Base-by-base conservation (phyloP, 2,888 invertebrate species). In the Anticlea derivata region DNA sequence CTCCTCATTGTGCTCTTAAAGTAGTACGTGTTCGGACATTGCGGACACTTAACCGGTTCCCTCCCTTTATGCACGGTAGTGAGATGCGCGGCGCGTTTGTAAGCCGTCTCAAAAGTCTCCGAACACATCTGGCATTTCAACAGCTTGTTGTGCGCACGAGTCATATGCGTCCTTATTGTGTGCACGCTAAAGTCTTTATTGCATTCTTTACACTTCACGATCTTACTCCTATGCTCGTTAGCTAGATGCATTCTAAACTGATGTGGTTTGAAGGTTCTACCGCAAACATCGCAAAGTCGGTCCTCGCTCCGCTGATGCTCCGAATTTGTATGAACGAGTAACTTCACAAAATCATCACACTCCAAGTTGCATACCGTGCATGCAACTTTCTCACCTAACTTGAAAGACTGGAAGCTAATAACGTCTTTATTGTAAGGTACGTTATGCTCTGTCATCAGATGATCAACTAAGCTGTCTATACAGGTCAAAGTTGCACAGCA, bases 101-200 rank as follows among this genome's bases (percentile, higher is more conserved):
- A 75, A 31, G 74, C 71, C 11, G 70, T 73, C n/a, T 69, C 62
- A 38, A 85, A 84, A 0, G 60, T 72, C 34, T 75, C 73, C 0
- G 74, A 48, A 39, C 85, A 86, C 1, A 78, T 66, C 0, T 77
- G 64, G 53, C 92, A 92, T 43, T 80, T 80, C 55, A 81, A 85
- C 13, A 83, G 87, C 50, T 80, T 87, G 20, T 86, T 82, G 35
- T 71, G 10, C 74, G 66, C 22, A 58, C 65, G 51, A 0, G 26
- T 11, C 52, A 54, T 50, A 8, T 61, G 55, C 6, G 59, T 61
- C 11, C 61, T 44, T 20, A 57, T 12, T 2, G 50, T 29, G 8
- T 45, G 34, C 1, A 31, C 17, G 12, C 33, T 44, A 20, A 56
- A 39, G 0, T 24, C 5, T 20, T 55, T 39, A 0, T 50, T 47